These are phyloP conservation scores for Ormyrus pomaceus DNA, from an alignment of 2,888 invertebrate genomes.

Conservation along the genomic window DNA sequence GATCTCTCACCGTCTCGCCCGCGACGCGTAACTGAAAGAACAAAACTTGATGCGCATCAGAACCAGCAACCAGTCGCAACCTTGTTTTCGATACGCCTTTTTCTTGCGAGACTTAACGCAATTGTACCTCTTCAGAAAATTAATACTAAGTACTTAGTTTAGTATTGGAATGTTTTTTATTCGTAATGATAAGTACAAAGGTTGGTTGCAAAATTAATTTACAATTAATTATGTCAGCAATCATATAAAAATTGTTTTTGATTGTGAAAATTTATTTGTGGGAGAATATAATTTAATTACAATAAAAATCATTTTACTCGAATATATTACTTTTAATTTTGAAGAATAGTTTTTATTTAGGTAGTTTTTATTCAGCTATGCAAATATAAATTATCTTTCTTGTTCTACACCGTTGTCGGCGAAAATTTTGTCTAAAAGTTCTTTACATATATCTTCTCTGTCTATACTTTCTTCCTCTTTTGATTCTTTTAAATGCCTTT, in stretches of 20 bases:
- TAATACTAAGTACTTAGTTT: neutral
- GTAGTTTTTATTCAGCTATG: no score
- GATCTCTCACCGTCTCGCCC: conserved; percentile 4
- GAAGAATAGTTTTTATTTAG: neutral
- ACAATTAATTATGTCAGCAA: neutral
- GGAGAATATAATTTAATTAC: conserved; percentile 5
- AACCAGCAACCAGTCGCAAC: neutral
- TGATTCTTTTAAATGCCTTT: conserved; percentile 65
- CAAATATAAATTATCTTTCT: conserved; percentile 65
- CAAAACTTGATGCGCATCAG: conserved; percentile 2
- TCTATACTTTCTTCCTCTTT: conserved; percentile 67
- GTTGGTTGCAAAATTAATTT: conserved; percentile 3
- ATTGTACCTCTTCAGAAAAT: neutral
- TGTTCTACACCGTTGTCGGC: conserved; percentile 64
- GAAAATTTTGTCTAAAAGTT: conserved; percentile 68
- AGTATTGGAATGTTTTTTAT: conserved; percentile 3
- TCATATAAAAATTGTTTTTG: neutral
- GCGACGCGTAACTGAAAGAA: neutral
- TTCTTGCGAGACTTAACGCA: neutral
- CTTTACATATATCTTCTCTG: conserved; percentile 66
- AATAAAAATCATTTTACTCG: neutral
- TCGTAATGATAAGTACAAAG: neutral
- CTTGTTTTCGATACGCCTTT: conserved; percentile 2
- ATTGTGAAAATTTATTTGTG: conserved; percentile 35
- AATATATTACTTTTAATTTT: neutral